These are phyloP conservation scores for Macrotis lagotis DNA, from an alignment of 2,113 vertebrate genomes.

Conservation along the genomic window DNA sequence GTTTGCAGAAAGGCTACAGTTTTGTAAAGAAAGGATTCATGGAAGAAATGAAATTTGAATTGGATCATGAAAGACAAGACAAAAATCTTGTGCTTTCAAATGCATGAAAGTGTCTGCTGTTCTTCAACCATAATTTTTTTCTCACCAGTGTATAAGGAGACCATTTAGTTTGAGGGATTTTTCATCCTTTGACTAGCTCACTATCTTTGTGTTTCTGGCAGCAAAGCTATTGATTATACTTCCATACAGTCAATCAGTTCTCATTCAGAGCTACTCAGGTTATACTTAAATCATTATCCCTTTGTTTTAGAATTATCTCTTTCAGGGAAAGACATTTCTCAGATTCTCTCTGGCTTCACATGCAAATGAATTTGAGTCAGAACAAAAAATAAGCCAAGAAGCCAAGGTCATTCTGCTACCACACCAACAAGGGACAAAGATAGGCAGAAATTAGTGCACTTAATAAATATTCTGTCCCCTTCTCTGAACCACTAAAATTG, in stretches of 20 bases:
- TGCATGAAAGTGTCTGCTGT: accelerated
- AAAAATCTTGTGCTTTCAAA: not conserved
- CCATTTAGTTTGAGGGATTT: not conserved
- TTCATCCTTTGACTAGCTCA: not conserved
- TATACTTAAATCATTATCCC: not conserved
- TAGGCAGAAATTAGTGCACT: not conserved
- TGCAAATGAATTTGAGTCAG: not conserved
- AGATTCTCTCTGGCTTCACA: not conserved
- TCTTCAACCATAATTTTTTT: not conserved
- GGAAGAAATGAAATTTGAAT: not conserved
- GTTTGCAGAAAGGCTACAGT: not conserved
- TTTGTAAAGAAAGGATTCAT: not conserved
- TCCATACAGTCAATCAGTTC: not conserved
- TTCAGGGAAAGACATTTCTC: not conserved
- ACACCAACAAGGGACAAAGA: not conserved
- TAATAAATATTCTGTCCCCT: not conserved
- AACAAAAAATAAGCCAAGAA: not conserved
- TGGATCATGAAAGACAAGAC: not conserved
- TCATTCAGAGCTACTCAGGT: not conserved
- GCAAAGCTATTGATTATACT: not conserved
- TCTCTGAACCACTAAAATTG: not conserved
- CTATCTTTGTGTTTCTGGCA: not conserved
- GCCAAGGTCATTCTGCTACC: not conserved
- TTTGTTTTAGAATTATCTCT: not conserved
- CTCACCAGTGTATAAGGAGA: accelerated